Base-by-base conservation (phyloP, 2,888 invertebrate genomes). In the Anthophora plumipes region DNA sequence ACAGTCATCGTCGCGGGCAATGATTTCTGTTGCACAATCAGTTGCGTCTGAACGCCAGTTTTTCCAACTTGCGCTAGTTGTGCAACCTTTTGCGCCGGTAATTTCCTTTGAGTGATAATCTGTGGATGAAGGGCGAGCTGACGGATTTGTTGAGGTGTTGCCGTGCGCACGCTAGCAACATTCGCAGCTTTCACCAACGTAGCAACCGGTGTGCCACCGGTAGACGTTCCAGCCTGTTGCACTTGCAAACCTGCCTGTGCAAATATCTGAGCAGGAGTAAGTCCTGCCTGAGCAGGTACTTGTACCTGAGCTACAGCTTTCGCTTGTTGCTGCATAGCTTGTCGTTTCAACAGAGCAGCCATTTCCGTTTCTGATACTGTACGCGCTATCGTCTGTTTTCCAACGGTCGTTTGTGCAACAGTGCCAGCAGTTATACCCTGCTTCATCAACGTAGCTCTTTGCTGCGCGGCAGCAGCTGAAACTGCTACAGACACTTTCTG, bases 1-100 rank as follows among this genome's bases (percentile, higher is more conserved):
- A 97, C 95, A 0, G 96, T 96, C 92, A 96, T 95, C 0, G 96
- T 95, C 0, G 95, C 94, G 0, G 95, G 95, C 48, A 95, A 84
- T 3, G 95, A 94, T 86, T 96, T 95, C 20, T 95, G 95, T 64
- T 96, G 96, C 5, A 97, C 96, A 67, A 97, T 96, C 77, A 97
- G 93, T 87, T 96, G 96, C 0, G 96, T 95, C 37, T 95, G 95
- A 5, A 95, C 94, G 7, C 95, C 95, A 70, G 93, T 92, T 85
- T 93, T 92, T 7, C 91, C 92, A 0, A 94, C 94, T 89, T 95
- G 95, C 0, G 95, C 94, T n/a, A 95, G 92, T 82, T 96, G 95
- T 0, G 95, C 94, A 85, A 96, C 95, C 86, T 96, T 96, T 77
- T 95, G 96, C 0, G 94, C 94, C 7, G 94, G 92, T 55, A 95